A percentile compares a stretch with the other conserved stretches of the same genome.
Conservation (phyloP, 2,888 invertebrate genomes). For the Xanthostigma xanthostigma region DNA sequence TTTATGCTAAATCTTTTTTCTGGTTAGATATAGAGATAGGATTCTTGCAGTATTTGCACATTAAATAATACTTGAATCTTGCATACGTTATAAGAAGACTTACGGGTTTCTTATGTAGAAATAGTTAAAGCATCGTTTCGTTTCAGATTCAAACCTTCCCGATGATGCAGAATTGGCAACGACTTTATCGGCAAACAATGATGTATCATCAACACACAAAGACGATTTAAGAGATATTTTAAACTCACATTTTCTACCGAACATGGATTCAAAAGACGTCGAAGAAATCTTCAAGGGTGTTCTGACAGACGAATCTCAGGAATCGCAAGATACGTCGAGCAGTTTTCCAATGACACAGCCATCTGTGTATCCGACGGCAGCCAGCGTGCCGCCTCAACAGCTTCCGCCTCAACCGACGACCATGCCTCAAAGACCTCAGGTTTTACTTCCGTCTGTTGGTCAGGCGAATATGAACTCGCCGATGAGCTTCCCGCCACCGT, state of each 20-base stretch:
- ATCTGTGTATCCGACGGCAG: slow-evolving; percentile 17
- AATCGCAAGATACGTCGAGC: slow-evolving; percentile 57
- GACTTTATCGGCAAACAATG: slow-evolving; percentile 21
- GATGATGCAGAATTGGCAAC: slow-evolving; percentile 27
- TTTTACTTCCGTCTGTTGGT: slow-evolving; percentile 30
- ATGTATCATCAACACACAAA: slow-evolving; percentile 42
- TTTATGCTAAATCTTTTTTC: no score
- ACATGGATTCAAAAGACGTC: slow-evolving; percentile 82
- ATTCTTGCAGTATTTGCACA: no score
- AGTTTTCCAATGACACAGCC: slow-evolving; percentile 28
- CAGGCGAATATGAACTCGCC: slow-evolving; percentile 44
- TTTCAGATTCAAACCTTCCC: slow-evolving; percentile 24
- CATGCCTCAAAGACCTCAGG: slow-evolving; percentile 27
- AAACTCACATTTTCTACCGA: slow-evolving; percentile 57
- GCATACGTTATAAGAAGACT: no score
- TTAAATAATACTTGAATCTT: no score
- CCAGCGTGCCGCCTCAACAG: slow-evolving; percentile 16
- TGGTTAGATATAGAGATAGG: no score
- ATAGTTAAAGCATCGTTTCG: slow-evolving; percentile 6
- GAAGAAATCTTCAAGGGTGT: slow-evolving; percentile 87
- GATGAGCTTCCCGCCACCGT: slow-evolving; percentile 57
- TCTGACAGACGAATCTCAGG: slow-evolving; percentile 68
- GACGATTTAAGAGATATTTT: slow-evolving; percentile 55
- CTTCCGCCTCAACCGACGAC: slow-evolving; percentile 14
- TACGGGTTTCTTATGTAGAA: background rate